Base-by-base conservation (phyloP, 2,797 vertebrate genomes). In the Hypotaenidia okinawae region DNA sequence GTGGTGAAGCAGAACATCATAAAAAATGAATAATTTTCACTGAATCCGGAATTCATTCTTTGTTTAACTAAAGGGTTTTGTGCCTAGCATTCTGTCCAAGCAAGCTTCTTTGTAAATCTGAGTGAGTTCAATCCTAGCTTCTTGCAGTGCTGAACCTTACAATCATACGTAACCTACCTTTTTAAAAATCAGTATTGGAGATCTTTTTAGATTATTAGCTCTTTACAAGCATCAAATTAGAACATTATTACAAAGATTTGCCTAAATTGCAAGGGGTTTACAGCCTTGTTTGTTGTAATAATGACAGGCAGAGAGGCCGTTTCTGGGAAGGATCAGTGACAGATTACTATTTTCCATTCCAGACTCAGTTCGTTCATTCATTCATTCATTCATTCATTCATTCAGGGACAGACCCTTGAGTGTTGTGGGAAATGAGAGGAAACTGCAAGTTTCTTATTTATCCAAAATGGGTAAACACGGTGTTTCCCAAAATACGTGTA, bases 391-490 rank as follows among this genome's bases (percentile, higher is more conserved):
- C 43, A 43, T 45, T 45, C 55, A 27, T 59, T 89, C 45, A 84
- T 62, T 91, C 59, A 82, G 77, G 80, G 67, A 59, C 32, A 88
- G 67, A 66, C n/a, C 13, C 59, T 79, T 90, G 67, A 94, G 45
- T 76, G 83, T 30, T 86, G 83, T 82, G 80, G 77, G 55, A 84
- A 93, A 91, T 39, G 30, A 94, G 83, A 85, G 54, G 79, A 95
- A 94, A 90, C 69, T 84, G 77, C 8, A 41, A 81, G 45, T 86
- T 91, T 88, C 54, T 81, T 52, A 41, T 74, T 91, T 87, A 79
- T 54, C 61, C 47, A 62, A 90, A 91, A 51, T 6, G 5, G 23
- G 37, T 68, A 90, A 93, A 86, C 1, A 2, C 32, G 51, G 23
- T 25, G 9, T 88, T 88, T 93, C 41, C 52, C n/a, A 35, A 84